Evolutionary conservation across 2,797 vertebrate genomes (phyloP).

Genomic region (Champsocephalus esox): DNA sequence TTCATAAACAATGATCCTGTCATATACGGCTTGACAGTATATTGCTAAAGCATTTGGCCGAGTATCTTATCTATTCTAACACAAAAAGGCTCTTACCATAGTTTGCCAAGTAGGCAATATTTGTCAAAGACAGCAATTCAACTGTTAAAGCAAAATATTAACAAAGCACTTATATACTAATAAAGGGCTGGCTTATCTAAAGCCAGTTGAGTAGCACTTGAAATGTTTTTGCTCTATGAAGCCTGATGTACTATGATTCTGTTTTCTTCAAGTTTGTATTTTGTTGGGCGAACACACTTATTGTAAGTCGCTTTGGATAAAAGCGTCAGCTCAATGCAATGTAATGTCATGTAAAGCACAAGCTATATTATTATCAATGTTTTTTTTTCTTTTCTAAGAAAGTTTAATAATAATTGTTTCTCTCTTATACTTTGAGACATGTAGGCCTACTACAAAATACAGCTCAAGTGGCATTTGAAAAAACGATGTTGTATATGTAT

Average conservation of each 20-base stretch:
- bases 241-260: too few relatives aligned
- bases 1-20: background rate
- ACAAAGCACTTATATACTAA: too few relatives aligned
- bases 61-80: background rate
- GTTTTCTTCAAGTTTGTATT: too few relatives aligned
- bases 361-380: background rate
- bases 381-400: background rate
- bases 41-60: background rate
- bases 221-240: too few relatives aligned
- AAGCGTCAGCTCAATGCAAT: too few relatives aligned
- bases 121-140: background rate
- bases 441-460: background rate
- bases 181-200: too few relatives aligned
- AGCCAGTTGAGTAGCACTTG: too few relatives aligned
- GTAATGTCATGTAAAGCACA: too few relatives aligned
- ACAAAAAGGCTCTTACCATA: background rate
- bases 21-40: background rate
- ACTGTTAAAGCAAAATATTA: background rate
- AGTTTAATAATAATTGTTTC: background rate
- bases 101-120: background rate
- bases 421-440: background rate
- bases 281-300: too few relatives aligned
- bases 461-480: background rate
- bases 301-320: too few relatives aligned
- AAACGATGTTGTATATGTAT: too few relatives aligned